These are phyloP conservation scores for Agriotes lineatus DNA, from an alignment of 2,888 invertebrate genomes.

Conservation along the genomic window DNA sequence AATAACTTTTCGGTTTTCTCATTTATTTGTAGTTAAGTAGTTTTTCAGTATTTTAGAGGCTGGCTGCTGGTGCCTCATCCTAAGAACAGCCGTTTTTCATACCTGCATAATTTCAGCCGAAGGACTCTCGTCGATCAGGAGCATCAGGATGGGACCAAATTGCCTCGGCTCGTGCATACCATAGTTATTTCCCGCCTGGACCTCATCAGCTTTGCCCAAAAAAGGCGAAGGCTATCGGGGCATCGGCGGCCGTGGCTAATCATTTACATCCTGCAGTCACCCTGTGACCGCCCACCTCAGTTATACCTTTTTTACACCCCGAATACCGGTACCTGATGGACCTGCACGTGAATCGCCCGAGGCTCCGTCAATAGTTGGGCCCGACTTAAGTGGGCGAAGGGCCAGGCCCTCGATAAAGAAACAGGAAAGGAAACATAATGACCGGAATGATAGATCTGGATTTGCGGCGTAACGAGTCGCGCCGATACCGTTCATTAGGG, in stretches of 20 bases:
- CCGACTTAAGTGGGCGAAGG: slow-evolving; percentile 32
- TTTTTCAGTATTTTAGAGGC: too few species aligned
- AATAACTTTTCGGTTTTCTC: too few species aligned
- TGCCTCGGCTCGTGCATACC: too few species aligned
- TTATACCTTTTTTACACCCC: slow-evolving; percentile 62
- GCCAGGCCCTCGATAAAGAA: slow-evolving; percentile 26
- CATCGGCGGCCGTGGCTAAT: slow-evolving; percentile 58
- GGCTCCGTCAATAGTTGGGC: slow-evolving; percentile 56
- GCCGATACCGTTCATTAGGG: too few species aligned
- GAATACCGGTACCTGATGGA: slow-evolving; percentile 45
- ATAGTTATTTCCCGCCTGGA: slow-evolving; percentile 35
- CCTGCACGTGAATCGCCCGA: slow-evolving; percentile 66
- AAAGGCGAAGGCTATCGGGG: slow-evolving; percentile 35
- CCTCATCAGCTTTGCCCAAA: slow-evolving; percentile 40
- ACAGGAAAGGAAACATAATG: slow-evolving; percentile 31
- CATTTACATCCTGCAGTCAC: slow-evolving; percentile 62
- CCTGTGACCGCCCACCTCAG: slow-evolving; percentile 58
- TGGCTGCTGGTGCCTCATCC: too few species aligned
- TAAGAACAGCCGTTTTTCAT: too few species aligned
- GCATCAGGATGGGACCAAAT: too few species aligned
- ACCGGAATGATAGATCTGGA: slow-evolving; percentile 26
- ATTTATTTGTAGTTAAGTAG: too few species aligned
- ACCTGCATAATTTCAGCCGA: too few species aligned
- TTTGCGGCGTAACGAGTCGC: too few species aligned
- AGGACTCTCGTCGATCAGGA: too few species aligned